Percentiles rank a stretch among this genome's conserved stretches.
phyloP scores from a whole-genome alignment of 2,888 invertebrate genomes.

The Meganola albula region DNA sequence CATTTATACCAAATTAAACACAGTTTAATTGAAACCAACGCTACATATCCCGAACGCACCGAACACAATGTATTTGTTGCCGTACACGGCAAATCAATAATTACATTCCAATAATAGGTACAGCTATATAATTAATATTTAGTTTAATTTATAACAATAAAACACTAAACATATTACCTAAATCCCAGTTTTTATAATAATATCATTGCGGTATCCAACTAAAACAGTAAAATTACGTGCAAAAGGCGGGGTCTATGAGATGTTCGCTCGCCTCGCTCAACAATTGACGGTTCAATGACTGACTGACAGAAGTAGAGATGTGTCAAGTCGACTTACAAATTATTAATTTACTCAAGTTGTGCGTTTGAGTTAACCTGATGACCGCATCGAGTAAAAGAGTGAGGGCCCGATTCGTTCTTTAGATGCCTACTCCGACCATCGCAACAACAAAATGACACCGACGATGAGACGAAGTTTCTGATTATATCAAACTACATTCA shows the following conservation, averaged over 20 bases:
- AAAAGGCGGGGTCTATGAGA: slow-evolving; percentile 71
- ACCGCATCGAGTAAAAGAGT: too few species aligned
- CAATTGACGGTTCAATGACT: slow-evolving; percentile 63
- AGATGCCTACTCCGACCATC: too few species aligned
- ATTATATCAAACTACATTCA: too few species aligned
- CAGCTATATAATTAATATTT: too few species aligned
- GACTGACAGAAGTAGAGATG: too few species aligned
- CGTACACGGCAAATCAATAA: slow-evolving; percentile 63
- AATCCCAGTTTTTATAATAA: slow-evolving; percentile 51
- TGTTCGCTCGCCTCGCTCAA: slow-evolving; percentile 68
- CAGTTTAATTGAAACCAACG: slow-evolving; percentile 34
- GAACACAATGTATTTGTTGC: slow-evolving; percentile 50
- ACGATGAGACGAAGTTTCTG: too few species aligned
- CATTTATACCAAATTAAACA: too few species aligned
- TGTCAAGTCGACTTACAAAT: too few species aligned
- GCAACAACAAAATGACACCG: too few species aligned
- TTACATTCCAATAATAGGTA: slow-evolving; percentile 36
- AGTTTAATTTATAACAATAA: too few species aligned
- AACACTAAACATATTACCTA: slow-evolving; percentile 50
- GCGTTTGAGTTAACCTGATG: too few species aligned
- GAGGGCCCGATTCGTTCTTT: too few species aligned
- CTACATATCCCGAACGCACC: slow-evolving; percentile 48
- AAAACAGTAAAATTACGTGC: slow-evolving; percentile 60
- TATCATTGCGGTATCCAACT: slow-evolving; percentile 66
- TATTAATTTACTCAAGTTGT: background rate